phyloP scores from a whole-genome alignment of 2,888 invertebrate genomes.

The Tetropium fuscum region DNA sequence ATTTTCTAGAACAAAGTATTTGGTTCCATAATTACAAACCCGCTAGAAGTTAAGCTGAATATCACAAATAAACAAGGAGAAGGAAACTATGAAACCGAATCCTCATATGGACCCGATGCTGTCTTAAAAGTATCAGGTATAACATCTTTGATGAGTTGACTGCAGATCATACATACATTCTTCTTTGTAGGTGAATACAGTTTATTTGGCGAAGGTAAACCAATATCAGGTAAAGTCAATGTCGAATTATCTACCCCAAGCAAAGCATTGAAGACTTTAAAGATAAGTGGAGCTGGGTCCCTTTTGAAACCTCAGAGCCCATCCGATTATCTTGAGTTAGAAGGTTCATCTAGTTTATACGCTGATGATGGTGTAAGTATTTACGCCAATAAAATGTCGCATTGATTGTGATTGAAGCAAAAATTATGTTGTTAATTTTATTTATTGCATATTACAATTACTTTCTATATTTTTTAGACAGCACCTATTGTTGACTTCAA shows the following conservation, averaged over 20 bases:
- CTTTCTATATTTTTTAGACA: slow-evolving; percentile 44
- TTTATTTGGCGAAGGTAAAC: slow-evolving; percentile 60
- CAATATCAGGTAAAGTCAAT: slow-evolving; percentile 66
- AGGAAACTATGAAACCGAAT: slow-evolving; percentile 44
- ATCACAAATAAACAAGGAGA: slow-evolving; percentile 38
- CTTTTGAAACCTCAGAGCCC: slow-evolving; percentile 54
- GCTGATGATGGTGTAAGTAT: slow-evolving; percentile 47
- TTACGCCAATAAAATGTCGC: too few species aligned
- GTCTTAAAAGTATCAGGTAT: slow-evolving; percentile 51
- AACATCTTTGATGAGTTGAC: background rate
- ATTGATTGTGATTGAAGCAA: too few species aligned
- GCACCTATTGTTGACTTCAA: slow-evolving; percentile 74
- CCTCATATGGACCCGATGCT: slow-evolving; percentile 49
- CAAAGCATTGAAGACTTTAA: slow-evolving; percentile 71
- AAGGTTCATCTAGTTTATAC: slow-evolving; percentile 49
- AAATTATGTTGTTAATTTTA: too few species aligned
- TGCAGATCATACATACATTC: background rate
- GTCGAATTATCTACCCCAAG: slow-evolving; percentile 70
- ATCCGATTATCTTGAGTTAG: slow-evolving; percentile 39
- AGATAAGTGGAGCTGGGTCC: slow-evolving; percentile 63
- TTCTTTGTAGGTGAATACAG: slow-evolving; percentile 62
- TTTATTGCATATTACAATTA: too few species aligned
- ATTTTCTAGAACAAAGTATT: slow-evolving; percentile 50
- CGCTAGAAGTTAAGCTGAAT: slow-evolving; percentile 56
- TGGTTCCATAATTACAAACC: slow-evolving; percentile 61